phyloP scores from a whole-genome alignment of 2,888 invertebrate genomes.

The Hyppa rectilinea region DNA sequence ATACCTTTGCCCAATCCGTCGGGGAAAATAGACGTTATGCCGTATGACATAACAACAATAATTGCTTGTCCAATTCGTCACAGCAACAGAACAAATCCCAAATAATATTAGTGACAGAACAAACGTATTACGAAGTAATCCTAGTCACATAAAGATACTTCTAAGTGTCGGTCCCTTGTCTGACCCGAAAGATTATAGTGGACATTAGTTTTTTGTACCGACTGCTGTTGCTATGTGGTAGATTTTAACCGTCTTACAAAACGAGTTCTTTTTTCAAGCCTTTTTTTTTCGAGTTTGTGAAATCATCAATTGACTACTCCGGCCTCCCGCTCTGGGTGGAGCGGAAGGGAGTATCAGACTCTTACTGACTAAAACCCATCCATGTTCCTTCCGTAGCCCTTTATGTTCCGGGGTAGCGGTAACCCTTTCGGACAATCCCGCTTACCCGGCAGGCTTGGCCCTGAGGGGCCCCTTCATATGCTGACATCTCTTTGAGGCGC shows the following conservation, averaged over 20 bases:
- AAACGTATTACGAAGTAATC: slow-evolving; percentile 16
- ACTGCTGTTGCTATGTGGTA: not conserved
- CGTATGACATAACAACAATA: not conserved
- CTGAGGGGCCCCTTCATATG: too few relatives aligned
- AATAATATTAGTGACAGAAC: not conserved
- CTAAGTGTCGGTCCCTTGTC: slow-evolving; percentile 35
- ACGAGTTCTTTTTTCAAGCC: too few relatives aligned
- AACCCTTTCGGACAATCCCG: too few relatives aligned
- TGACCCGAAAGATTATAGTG: slow-evolving; percentile 12
- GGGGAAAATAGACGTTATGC: not conserved
- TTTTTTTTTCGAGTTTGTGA: too few relatives aligned
- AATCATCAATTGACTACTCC: too few relatives aligned
- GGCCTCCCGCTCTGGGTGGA: too few relatives aligned
- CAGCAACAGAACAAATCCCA: slow-evolving; percentile 16
- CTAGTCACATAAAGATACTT: slow-evolving; percentile 9
- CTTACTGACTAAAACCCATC: too few relatives aligned
- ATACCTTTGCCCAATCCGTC: not conserved
- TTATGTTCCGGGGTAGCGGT: too few relatives aligned
- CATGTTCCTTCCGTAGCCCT: too few relatives aligned
- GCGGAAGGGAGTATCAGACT: too few relatives aligned
- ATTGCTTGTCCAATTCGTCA: slow-evolving; percentile 15
- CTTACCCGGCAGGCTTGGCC: too few relatives aligned
- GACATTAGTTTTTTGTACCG: not conserved
- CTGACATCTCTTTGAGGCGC: too few relatives aligned
- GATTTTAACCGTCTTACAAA: not conserved